phyloP scores from a whole-genome alignment of 2,888 invertebrate genomes.

The Acanthopleura granulata region DNA sequence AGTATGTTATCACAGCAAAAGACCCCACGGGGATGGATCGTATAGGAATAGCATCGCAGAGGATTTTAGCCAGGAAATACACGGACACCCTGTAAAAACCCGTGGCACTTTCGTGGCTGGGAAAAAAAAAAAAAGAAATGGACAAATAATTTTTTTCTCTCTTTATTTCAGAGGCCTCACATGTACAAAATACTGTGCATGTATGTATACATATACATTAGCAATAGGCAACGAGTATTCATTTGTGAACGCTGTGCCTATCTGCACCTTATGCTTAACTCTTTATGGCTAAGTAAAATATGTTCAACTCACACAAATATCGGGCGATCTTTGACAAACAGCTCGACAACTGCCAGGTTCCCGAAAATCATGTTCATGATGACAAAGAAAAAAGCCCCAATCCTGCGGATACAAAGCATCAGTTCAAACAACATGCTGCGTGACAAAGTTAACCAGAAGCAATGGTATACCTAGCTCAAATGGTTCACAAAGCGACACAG shows the following conservation, averaged over 20 bases:
- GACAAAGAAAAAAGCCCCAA: conserved; percentile 69
- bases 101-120: conserved; percentile 67
- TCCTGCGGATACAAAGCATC: conserved; percentile 49
- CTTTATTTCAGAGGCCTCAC: too few species aligned
- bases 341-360: conserved; percentile 68
- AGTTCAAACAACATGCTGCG: too few species aligned
- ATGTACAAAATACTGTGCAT: too few species aligned
- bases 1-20: conserved; percentile 65
- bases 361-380: conserved; percentile 69
- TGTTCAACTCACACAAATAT: conserved; percentile 65
- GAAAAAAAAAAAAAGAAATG: conserved; percentile 20
- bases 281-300: too few species aligned
- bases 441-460: background rate
- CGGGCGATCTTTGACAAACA: conserved; percentile 68
- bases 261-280: too few species aligned
- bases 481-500: too few species aligned
- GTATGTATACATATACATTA: too few species aligned
- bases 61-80: conserved; percentile 65
- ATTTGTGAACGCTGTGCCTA: too few species aligned
- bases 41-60: conserved; percentile 68
- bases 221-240: too few species aligned
- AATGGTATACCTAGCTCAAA: too few species aligned
- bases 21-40: conserved; percentile 57
- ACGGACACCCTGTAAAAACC: conserved; percentile 68
- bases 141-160: too few species aligned